Conservation (phyloP, 2,888 invertebrate genomes). For the Agrochola litura region DNA sequence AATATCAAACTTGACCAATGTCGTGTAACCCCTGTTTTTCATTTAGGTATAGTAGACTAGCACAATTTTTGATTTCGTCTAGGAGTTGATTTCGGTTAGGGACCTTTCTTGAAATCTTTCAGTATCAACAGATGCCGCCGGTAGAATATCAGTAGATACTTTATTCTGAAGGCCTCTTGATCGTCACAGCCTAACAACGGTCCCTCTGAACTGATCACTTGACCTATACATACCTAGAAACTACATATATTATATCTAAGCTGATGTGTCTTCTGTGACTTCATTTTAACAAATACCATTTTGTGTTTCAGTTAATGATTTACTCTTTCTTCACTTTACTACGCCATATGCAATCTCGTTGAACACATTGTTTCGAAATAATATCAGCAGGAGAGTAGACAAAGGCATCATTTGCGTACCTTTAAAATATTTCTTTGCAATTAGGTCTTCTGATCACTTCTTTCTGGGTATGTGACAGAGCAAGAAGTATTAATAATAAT, state of each 20-base stretch:
- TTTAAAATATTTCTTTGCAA: slow-evolving; percentile 8
- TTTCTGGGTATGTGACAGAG: slow-evolving; percentile 34
- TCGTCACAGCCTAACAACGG: neutral
- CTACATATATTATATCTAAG: neutral
- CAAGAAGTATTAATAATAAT: slow-evolving; percentile 61
- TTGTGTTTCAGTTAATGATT: slow-evolving; percentile 82
- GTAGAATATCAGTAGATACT: neutral
- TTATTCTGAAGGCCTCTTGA: slow-evolving; percentile 6
- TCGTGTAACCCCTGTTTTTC: too few relatives aligned
- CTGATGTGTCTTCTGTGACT: neutral
- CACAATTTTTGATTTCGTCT: neutral
- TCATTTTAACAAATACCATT: neutral
- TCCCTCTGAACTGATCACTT: slow-evolving; percentile 4
- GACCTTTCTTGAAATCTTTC: slow-evolving; percentile 21
- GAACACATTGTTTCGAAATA: slow-evolving; percentile 43
- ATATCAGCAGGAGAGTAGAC: neutral
- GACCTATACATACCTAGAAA: neutral
- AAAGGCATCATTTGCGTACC: neutral
- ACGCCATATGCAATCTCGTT: slow-evolving; percentile 78
- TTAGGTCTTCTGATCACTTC: slow-evolving; percentile 10
- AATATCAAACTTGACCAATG: too few relatives aligned
- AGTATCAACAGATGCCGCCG: slow-evolving; percentile 16
- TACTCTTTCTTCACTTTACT: slow-evolving; percentile 83
- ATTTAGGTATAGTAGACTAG: too few relatives aligned
- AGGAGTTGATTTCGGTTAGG: neutral